A percentile compares a stretch with the other conserved stretches of the same genome.
Evolutionary conservation across 2,888 invertebrate genomes (phyloP).

Genomic region (Stictocephala bisonia): DNA sequence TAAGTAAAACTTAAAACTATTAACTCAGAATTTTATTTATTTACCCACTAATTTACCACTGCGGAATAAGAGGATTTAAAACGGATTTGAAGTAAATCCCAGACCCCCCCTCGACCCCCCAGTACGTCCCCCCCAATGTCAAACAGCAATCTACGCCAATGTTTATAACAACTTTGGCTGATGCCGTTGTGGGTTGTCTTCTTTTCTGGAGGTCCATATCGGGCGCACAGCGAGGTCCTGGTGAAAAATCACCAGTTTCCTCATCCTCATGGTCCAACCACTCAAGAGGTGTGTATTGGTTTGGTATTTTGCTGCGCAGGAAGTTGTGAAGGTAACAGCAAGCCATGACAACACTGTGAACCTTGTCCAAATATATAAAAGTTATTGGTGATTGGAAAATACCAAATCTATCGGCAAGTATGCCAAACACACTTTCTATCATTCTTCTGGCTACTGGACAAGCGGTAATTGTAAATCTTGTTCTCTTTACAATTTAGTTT

Average conservation of each 20-base stretch:
- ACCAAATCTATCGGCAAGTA: slow-evolving; percentile 14
- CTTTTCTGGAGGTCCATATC: slow-evolving; percentile 22
- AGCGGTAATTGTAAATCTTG: slow-evolving; percentile 42
- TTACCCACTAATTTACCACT: too few relatives aligned
- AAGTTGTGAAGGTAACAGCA: slow-evolving; percentile 47
- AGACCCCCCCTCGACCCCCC: too few relatives aligned
- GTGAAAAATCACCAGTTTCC: slow-evolving; percentile 10
- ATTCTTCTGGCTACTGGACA: slow-evolving; percentile 45
- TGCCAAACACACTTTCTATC: slow-evolving; percentile 43
- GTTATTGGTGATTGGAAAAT: slow-evolving; percentile 35
- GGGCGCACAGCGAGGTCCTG: background rate
- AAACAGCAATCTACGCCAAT: too few relatives aligned
- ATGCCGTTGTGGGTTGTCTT: background rate
- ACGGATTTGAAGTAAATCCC: too few relatives aligned
- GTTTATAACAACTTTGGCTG: slow-evolving; percentile 40
- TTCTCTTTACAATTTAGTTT: slow-evolving; percentile 9
- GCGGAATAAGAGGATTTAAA: too few relatives aligned
- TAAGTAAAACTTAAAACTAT: too few relatives aligned
- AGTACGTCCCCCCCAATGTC: too few relatives aligned
- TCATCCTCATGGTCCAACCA: slow-evolving; percentile 17
- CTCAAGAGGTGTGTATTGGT: slow-evolving; percentile 14
- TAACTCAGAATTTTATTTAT: too few relatives aligned
- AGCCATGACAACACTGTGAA: slow-evolving; percentile 34
- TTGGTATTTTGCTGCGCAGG: slow-evolving; percentile 29
- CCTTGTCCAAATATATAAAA: slow-evolving; percentile 35